Conservation (phyloP, 1,140 invertebrate species). For the Chrysomallon squamiferum region DNA sequence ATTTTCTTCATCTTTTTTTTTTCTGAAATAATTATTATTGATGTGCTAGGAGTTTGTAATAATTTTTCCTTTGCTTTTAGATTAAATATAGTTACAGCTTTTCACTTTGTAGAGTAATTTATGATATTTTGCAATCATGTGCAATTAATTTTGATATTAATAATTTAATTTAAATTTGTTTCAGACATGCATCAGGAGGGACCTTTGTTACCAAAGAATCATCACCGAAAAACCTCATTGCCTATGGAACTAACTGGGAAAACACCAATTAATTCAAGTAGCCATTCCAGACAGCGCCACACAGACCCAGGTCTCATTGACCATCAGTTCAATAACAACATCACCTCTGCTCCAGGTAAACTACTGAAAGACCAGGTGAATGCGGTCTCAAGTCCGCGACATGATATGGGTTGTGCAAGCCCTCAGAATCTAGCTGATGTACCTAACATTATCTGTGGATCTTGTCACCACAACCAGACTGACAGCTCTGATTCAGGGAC, state of each 20-base stretch:
- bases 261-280: background rate
- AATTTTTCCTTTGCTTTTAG: no score
- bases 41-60: no score
- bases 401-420: conserved; percentile 13
- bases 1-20: no score
- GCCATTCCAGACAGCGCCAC: conserved; percentile 24
- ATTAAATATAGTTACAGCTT: no score
- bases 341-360: background rate
- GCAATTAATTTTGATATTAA: no score
- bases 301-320: conserved; percentile 29
- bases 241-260: conserved; percentile 17
- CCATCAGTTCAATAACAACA: background rate
- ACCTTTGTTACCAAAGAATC: conserved; percentile 2
- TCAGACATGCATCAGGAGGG: no score
- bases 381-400: conserved; percentile 25
- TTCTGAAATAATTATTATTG: no score
- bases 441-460: conserved; percentile 7
- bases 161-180: no score
- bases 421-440: background rate
- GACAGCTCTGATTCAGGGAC: conserved; percentile 30
- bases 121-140: no score
- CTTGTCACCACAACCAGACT: conserved; percentile 1
- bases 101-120: no score
- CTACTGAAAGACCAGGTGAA: conserved; percentile 1
- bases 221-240: conserved; percentile 29